phyloP scores from a whole-genome alignment of 2,888 invertebrate species.

The Trissolcus japonicus region DNA sequence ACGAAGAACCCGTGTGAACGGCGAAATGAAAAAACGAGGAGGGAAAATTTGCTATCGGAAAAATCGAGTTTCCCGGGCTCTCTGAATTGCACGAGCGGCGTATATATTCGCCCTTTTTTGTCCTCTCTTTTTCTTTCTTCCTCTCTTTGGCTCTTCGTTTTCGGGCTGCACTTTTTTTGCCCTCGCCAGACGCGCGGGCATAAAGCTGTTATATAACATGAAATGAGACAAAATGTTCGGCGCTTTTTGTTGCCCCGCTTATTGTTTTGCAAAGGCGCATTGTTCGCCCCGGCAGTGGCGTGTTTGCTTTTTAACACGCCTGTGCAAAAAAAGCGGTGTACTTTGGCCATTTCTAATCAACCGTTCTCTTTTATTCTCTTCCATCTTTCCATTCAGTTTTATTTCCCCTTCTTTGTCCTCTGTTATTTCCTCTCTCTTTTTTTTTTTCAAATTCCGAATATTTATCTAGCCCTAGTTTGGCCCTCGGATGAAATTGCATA shows the following conservation, averaged over 20 bases:
- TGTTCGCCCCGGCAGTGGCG: slow-evolving; percentile 38
- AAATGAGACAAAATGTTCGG: slow-evolving; percentile 53
- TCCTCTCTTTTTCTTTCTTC: slow-evolving; percentile 27
- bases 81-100: slow-evolving; percentile 29
- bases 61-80: slow-evolving; percentile 68
- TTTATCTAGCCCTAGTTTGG: not conserved
- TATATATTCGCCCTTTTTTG: slow-evolving; percentile 29
- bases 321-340: slow-evolving; percentile 20
- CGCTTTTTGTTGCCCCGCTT: slow-evolving; percentile 48
- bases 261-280: slow-evolving; percentile 46
- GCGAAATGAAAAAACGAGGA: slow-evolving; percentile 63
- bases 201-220: slow-evolving; percentile 55
- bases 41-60: slow-evolving; percentile 72
- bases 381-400: slow-evolving; percentile 12
- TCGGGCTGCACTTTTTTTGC: slow-evolving; percentile 49
- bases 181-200: slow-evolving; percentile 41
- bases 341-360: slow-evolving; percentile 43
- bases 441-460: not conserved
- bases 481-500: slow-evolving; percentile 26
- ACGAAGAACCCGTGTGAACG: slow-evolving; percentile 29
- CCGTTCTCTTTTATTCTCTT: slow-evolving; percentile 12
- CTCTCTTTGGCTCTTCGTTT: slow-evolving; percentile 49
- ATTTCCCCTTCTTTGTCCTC: slow-evolving; percentile 6
- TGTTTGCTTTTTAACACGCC: slow-evolving; percentile 46
- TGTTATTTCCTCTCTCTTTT: not conserved